Conservation (phyloP, 2,888 invertebrate species). For the Phengaris arion region DNA sequence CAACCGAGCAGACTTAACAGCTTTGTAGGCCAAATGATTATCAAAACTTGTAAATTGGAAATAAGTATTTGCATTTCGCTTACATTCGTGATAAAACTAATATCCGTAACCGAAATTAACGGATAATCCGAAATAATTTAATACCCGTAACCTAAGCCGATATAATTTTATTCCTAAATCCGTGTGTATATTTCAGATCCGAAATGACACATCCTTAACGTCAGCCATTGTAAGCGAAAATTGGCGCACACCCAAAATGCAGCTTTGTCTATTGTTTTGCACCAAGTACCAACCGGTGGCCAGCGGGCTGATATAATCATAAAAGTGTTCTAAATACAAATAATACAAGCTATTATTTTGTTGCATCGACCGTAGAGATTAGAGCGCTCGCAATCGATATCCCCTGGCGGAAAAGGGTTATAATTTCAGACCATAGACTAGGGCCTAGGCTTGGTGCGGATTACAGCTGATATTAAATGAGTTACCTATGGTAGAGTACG, state of each 20-base stretch:
- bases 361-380: background rate
- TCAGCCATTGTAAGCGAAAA: background rate
- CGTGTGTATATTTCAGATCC: too few relatives aligned
- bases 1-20: too few relatives aligned
- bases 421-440: slow-evolving; percentile 17
- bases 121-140: too few relatives aligned
- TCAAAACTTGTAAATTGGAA: too few relatives aligned
- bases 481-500: background rate
- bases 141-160: too few relatives aligned
- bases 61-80: too few relatives aligned
- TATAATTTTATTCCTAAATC: too few relatives aligned
- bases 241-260: slow-evolving; percentile 16
- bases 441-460: background rate
- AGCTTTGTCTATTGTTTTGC: slow-evolving; percentile 17
- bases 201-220: too few relatives aligned
- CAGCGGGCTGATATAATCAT: slow-evolving; percentile 12
- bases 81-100: too few relatives aligned
- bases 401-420: background rate
- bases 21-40: too few relatives aligned
- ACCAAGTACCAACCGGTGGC: background rate
- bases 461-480: slow-evolving; percentile 1
- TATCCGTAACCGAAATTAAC: too few relatives aligned
- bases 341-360: slow-evolving; percentile 6
- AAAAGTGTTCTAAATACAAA: slow-evolving; percentile 11
- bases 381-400: slow-evolving; percentile 19